phyloP scores from a whole-genome alignment of 2,888 invertebrate species.

The Brachyopa scutellaris region DNA sequence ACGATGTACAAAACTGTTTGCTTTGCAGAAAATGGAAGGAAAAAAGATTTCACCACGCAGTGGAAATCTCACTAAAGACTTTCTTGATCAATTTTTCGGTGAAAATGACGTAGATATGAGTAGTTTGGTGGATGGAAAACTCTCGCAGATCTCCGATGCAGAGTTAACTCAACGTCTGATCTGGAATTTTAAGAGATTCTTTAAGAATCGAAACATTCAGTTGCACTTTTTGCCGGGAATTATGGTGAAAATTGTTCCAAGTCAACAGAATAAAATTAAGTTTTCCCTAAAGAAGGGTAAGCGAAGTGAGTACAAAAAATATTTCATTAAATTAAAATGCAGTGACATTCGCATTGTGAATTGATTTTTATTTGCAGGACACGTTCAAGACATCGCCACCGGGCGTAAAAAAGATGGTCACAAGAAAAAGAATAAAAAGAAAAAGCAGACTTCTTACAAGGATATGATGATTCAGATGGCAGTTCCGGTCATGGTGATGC shows the following conservation, averaged over 20 bases:
- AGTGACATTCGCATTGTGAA: background rate
- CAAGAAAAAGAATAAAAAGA: conserved; percentile 73
- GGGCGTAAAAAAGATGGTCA: conserved; percentile 72
- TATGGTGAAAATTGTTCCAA: conserved; percentile 83
- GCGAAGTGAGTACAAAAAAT: conserved; percentile 74
- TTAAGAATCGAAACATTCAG: conserved; percentile 83
- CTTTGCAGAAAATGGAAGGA: conserved; percentile 83
- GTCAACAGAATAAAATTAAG: conserved; percentile 82
- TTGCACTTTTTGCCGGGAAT: conserved; percentile 83
- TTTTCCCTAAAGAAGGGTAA: conserved; percentile 83
- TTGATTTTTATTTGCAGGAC: conserved; percentile 13
- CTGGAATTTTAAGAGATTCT: conserved; percentile 82
- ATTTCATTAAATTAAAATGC: no score
- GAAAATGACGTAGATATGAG: conserved; percentile 76
- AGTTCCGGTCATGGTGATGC: conserved; percentile 84
- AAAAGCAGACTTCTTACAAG: conserved; percentile 76
- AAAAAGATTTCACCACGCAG: conserved; percentile 74
- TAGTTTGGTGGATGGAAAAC: conserved; percentile 81
- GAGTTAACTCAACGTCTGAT: conserved; percentile 83
- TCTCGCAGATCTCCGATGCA: conserved; percentile 82
- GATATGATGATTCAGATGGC: conserved; percentile 80
- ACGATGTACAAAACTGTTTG: conserved; percentile 84
- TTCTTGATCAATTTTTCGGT: conserved; percentile 80
- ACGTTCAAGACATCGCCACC: conserved; percentile 22
- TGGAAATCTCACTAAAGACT: conserved; percentile 79